These are phyloP conservation scores for Saccostrea glomerata DNA, from an alignment of 1,140 invertebrate species.

Conservation along the genomic window DNA sequence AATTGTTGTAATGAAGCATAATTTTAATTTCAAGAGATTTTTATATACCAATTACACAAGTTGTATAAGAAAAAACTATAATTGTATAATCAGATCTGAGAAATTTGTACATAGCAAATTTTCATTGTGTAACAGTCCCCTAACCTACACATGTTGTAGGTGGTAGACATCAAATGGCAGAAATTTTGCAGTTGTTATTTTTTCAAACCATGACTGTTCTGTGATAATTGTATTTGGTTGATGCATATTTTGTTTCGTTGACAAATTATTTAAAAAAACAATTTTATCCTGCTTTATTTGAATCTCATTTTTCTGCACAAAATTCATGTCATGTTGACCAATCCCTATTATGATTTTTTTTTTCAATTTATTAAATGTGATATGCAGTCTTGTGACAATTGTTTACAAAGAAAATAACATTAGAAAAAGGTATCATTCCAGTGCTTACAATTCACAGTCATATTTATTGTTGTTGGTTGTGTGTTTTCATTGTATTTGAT, in stretches of 20 bases:
- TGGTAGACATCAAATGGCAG: not conserved
- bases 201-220: constrained; percentile 15
- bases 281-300: constrained; percentile 14
- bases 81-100: constrained; percentile 1
- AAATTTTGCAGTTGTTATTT: constrained; percentile 10
- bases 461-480: constrained; percentile 17
- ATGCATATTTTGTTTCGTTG: not conserved
- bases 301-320: constrained; percentile 32
- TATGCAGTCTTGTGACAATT: constrained; percentile 16
- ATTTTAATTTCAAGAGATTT: not conserved
- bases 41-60: not conserved
- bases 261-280: not conserved
- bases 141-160: not conserved
- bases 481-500: constrained; percentile 32
- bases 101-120: not conserved
- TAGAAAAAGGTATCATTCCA: constrained; percentile 33
- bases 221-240: constrained; percentile 22
- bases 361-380: not conserved
- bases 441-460: not conserved
- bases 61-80: not conserved
- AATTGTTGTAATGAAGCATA: not conserved
- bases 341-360: not conserved
- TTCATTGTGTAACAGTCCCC: constrained; percentile 1
- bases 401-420: not conserved
- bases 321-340: constrained; percentile 31